Evolutionary conservation across 2,797 vertebrate genomes (phyloP).

Genomic region (Lateolabrax maculatus): DNA sequence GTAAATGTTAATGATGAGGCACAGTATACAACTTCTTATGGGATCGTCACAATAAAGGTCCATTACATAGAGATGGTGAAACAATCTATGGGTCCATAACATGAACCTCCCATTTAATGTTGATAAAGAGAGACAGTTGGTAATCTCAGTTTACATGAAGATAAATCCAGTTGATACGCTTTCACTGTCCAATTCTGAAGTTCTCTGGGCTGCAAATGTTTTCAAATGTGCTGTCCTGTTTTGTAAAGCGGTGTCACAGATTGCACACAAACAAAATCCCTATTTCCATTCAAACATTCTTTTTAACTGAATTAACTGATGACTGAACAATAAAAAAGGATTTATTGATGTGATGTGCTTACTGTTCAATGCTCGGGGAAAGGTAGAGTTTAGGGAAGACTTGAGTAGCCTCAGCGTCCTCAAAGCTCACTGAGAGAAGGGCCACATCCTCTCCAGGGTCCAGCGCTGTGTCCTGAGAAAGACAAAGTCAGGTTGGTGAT

Average conservation of each 20-base stretch:
- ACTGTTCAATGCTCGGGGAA: constrained; percentile 98
- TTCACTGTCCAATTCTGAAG: neutral
- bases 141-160: neutral
- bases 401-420: constrained; percentile 96
- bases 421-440: constrained; percentile 97
- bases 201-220: neutral
- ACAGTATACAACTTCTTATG: neutral
- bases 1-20: neutral
- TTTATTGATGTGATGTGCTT: constrained; percentile 73
- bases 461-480: constrained; percentile 92
- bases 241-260: neutral
- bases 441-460: constrained; percentile 98
- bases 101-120: neutral
- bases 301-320: neutral
- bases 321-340: neutral
- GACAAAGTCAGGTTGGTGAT: constrained; percentile 1
- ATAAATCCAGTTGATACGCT: neutral
- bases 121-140: neutral
- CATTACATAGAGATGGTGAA: neutral
- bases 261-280: too few species aligned
- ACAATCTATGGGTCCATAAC: neutral
- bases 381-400: constrained; percentile 97
- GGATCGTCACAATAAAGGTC: neutral
- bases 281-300: too few species aligned
- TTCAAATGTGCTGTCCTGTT: neutral